Conservation (phyloP, 2,797 vertebrate genomes). For the Hydrolagus colliei region DNA sequence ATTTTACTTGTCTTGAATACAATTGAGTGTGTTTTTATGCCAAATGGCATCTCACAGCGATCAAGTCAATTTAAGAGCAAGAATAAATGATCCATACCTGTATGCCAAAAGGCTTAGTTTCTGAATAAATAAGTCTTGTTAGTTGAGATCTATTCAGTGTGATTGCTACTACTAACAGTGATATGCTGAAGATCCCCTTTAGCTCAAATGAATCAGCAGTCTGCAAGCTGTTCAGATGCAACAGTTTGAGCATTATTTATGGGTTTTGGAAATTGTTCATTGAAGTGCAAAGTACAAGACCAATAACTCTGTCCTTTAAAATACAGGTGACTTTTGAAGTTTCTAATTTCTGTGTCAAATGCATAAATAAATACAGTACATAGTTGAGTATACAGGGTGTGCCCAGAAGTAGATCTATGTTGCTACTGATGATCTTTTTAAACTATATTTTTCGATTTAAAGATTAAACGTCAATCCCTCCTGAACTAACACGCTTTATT, state of each 20-base stretch:
- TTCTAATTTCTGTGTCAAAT: no score
- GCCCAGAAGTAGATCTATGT: no score
- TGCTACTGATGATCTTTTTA: no score
- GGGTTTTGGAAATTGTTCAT: background rate
- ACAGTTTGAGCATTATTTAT: background rate
- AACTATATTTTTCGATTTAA: no score
- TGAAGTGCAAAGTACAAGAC: background rate
- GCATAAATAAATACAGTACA: no score
- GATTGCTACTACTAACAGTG: background rate
- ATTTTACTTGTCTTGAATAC: background rate
- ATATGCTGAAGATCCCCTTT: background rate
- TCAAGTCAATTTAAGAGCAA: background rate
- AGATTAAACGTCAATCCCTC: no score
- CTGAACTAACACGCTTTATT: no score
- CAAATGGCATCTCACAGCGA: background rate
- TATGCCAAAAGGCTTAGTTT: background rate
- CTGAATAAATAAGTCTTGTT: background rate
- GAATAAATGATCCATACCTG: background rate
- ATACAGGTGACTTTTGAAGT: no score
- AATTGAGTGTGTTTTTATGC: background rate
- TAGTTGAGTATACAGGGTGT: no score
- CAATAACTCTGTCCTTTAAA: background rate
- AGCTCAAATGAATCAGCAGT: background rate
- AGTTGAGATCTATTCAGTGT: slow-evolving; percentile 4
- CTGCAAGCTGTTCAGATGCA: background rate